Percentiles rank a stretch among this genome's conserved stretches.
phyloP scores from a whole-genome alignment of 2,888 invertebrate genomes.

The Trisateles emortualis region DNA sequence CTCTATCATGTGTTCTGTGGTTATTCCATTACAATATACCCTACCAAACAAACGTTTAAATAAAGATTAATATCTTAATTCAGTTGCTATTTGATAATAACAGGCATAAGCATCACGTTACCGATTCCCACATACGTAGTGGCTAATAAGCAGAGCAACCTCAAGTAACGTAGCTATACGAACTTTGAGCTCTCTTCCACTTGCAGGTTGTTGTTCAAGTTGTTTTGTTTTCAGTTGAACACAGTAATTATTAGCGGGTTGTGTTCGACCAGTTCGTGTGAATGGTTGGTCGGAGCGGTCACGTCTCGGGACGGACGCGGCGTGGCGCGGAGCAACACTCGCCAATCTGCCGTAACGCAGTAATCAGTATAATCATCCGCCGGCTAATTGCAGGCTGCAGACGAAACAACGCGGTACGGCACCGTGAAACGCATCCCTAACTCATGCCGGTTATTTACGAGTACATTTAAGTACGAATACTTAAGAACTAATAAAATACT shows the following conservation, averaged over 20 bases:
- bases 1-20: no score
- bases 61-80: neutral
- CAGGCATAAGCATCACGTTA: neutral
- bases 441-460: neutral
- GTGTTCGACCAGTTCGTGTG: slow-evolving; percentile 29
- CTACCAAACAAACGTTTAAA: no score
- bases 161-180: no score
- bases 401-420: neutral
- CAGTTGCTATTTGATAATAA: neutral
- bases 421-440: neutral
- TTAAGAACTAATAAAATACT: no score
- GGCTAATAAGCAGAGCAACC: neutral
- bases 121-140: no score
- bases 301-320: slow-evolving; percentile 19
- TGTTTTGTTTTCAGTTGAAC: slow-evolving; percentile 10
- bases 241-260: slow-evolving; percentile 6
- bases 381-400: slow-evolving; percentile 20
- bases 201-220: neutral
- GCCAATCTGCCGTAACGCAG: slow-evolving; percentile 7
- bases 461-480: no score
- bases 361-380: slow-evolving; percentile 21
- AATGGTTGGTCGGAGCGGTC: slow-evolving; percentile 9
- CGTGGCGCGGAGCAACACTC: slow-evolving; percentile 7
- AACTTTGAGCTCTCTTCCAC: neutral
- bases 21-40: no score